A percentile compares a stretch with the other conserved stretches of the same genome.
Evolutionary conservation across 1,140 invertebrate species (phyloP).

Genomic region (Myzus persicae): DNA sequence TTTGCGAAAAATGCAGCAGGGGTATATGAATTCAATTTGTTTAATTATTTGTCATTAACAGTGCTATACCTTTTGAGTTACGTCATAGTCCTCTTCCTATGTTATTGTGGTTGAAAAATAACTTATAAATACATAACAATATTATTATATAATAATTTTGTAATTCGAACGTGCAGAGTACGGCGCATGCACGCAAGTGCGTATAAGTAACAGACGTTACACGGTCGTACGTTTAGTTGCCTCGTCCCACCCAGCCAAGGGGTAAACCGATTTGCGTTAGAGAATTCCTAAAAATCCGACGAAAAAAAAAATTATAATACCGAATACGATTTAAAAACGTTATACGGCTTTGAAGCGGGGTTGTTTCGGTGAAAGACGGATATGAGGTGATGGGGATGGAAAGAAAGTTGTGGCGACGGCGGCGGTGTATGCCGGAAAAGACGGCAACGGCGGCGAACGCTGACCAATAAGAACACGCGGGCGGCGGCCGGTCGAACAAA

Average conservation of each 20-base stretch:
- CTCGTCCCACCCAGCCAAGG: neutral
- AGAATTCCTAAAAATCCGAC: neutral
- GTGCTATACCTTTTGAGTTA: too few relatives aligned
- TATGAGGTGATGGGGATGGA: neutral
- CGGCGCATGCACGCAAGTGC: too few relatives aligned
- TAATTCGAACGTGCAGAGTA: neutral
- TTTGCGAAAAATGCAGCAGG: neutral
- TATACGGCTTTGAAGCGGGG: neutral
- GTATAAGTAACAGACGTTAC: neutral
- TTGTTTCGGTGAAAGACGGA: neutral
- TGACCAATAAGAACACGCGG: slow-evolving; percentile 56
- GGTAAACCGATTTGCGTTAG: neutral
- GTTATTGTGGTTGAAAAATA: neutral
- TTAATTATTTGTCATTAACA: too few relatives aligned
- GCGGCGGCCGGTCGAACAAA: slow-evolving; percentile 52
- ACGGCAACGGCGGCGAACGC: neutral
- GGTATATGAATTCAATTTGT: too few relatives aligned
- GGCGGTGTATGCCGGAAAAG: slow-evolving; percentile 7
- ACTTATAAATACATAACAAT: neutral
- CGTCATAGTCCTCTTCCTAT: neutral
- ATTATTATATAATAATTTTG: too few relatives aligned
- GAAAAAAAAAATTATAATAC: neutral
- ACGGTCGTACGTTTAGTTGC: neutral
- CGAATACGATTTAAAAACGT: slow-evolving; percentile 4
- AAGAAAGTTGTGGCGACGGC: neutral